Evolutionary conservation across 2,797 vertebrate species (phyloP), one percentile per base, ranked within the genome.

Genomic region (Petrocephalus sullivani): DNA sequence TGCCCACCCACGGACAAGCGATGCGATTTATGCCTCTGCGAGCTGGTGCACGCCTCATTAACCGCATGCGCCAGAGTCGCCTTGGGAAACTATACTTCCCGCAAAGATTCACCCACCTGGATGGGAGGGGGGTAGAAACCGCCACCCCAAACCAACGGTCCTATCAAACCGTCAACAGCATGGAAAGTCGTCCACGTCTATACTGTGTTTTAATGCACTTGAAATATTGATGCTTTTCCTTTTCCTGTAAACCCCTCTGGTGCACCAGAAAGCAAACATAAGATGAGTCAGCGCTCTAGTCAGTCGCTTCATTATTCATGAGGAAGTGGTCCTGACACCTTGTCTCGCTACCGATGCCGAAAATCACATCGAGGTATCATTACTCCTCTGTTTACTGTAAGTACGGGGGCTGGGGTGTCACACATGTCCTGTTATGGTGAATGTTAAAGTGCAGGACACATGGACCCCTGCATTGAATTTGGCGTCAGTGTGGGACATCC

Each of bases 161-260:
- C 84, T 53, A 87, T 87, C 54, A 89, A 57, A 89, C 56, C 14
- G 46, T 51, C 64, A 81, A 58, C 56, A 87, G 28, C 56, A 81
- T n/a, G 84, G 64, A 60, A 83, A 56, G 7, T 8, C 12, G 46
- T 82, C 58, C 86, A 87, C 87, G 81, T 89, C 41, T 54, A 88
- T 89, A 54, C 21, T 78, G 41, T 54, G 28, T 87, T 82, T 87
- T 83, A 87, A 87, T 49, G 64, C n/a, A 14, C 84, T 90, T 91
- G 19, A 91, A 91, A 90, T 90, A 92, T 92, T 91, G 87, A 92
- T 89, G 57, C 41, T 87, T 89, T 64, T 89, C 91, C 64, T 83
- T 89, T 67, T 89, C 87, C 88, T 28, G 54, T 64, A 88, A 86
- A 46, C 49, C 81, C 75, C 87, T 56, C 67, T 86, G 82, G 89